These are phyloP conservation scores for Cistogaster globosa DNA, from an alignment of 2,888 invertebrate genomes.

Conservation along the genomic window DNA sequence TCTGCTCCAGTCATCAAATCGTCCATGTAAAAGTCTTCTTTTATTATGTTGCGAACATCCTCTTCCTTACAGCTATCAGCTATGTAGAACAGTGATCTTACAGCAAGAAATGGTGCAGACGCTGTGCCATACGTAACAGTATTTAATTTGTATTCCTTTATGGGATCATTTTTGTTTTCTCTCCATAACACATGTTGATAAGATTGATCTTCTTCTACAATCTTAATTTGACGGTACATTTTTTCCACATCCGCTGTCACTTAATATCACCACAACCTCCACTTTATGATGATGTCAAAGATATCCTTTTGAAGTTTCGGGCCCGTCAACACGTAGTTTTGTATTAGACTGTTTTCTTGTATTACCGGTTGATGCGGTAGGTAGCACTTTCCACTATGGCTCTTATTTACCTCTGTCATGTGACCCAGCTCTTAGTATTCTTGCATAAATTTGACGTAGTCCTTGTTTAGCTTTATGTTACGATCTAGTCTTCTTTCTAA, in stretches of 20 bases:
- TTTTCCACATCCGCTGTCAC: constrained; percentile 75
- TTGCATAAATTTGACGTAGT: too few species aligned
- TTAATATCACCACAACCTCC: constrained; percentile 64
- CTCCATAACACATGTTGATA: constrained; percentile 75
- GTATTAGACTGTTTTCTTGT: constrained; percentile 27
- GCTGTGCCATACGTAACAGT: constrained; percentile 74
- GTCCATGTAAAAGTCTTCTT: constrained; percentile 68
- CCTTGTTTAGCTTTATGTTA: too few species aligned
- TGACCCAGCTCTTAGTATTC: too few species aligned
- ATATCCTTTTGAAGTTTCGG: constrained; percentile 57
- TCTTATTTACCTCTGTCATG: too few species aligned
- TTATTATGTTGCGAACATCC: constrained; percentile 60
- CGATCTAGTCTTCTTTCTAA: constrained; percentile 6
- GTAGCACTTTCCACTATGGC: too few species aligned
- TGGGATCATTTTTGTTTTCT: constrained; percentile 46
- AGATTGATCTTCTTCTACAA: constrained; percentile 56
- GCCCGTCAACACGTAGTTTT: constrained; percentile 70
- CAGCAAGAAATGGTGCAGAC: constrained; percentile 71
- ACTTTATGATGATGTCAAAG: constrained; percentile 72
- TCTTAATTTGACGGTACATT: constrained; percentile 74
- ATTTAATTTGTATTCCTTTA: constrained; percentile 71
- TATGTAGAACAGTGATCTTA: too few species aligned
- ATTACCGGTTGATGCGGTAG: constrained; percentile 37
- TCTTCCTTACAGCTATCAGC: too few species aligned
- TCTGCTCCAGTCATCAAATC: constrained; percentile 67